These are phyloP conservation scores for Ormyrus thymus DNA, from an alignment of 2,888 invertebrate genomes.

Conservation along the genomic window DNA sequence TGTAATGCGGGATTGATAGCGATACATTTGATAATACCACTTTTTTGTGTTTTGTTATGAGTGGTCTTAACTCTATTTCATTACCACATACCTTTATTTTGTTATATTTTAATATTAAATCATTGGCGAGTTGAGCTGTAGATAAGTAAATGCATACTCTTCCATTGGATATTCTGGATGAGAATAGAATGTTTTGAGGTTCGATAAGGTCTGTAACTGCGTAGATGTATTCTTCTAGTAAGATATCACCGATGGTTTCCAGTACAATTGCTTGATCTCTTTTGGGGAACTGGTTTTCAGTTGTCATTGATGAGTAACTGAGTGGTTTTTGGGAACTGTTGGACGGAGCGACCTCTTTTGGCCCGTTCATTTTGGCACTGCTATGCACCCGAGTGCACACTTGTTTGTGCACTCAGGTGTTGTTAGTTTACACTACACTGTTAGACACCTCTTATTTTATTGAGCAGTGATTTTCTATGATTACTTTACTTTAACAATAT, in stretches of 20 bases:
- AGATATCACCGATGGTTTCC: not conserved
- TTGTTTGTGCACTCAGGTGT: no score
- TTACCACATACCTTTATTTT: not conserved
- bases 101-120: not conserved
- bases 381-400: no score
- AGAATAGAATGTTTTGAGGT: not conserved
- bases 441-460: no score
- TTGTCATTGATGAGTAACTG: no score
- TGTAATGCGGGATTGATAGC: not conserved
- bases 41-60: not conserved
- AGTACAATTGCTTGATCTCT: not conserved
- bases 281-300: not conserved
- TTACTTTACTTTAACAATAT: no score
- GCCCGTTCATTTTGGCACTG: no score
- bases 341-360: no score
- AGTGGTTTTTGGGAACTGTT: no score
- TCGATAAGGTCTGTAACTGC: not conserved
- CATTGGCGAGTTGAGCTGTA: not conserved
- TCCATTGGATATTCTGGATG: constrained; percentile 1
- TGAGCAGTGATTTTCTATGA: no score
- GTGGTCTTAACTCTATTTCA: not conserved
- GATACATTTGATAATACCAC: not conserved
- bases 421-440: no score
- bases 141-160: not conserved
- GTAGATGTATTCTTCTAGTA: not conserved